Base-by-base conservation (phyloP, 1,140 invertebrate genomes). In the Steinernema feltiae region DNA sequence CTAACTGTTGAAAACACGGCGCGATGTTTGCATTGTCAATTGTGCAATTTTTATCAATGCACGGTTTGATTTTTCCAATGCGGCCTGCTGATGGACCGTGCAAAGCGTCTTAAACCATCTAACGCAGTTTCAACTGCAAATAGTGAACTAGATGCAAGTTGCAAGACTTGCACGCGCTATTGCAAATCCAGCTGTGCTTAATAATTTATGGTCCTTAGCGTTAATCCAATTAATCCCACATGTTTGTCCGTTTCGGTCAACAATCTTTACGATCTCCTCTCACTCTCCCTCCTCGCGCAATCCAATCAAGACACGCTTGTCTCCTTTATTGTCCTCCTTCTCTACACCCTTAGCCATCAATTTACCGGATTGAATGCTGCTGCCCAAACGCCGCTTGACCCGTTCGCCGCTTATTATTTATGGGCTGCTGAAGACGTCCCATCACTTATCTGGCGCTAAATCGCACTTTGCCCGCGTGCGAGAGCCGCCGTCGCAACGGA, bases 151-250 rank as follows among this genome's bases (percentile, higher is more conserved):
- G n/a, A n/a, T n/a, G n/a, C n/a, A n/a, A n/a, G n/a, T n/a, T n/a
- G n/a, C n/a, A n/a, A n/a, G n/a, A n/a, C 24, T 63, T 63, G 53
- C 53, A 63, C 53, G 24, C 53, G 2, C 53, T 21, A 63, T 63
- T 63, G 7, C 53, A 63, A 63, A 63, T 63, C 53, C 53, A 63
- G 53, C 7, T 63, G 53, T 63, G 53, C 53, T 15, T 63, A 15
- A 63, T 63, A 63, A 63, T 63, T 63, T 63, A 63, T 63, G 53
- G 53, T 63, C 53, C 53, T 63, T 63, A 63, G 53, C 53, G 53
- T 27, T 63, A 63, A 63, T 63, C 15, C 53, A 63, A 63, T 63
- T 63, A 63, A 63, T 63, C 53, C 24, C 15, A n/a, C 24, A 15
- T 63, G 53, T 63, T 63, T 63, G 53, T 63, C 53, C 53, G 53